Base-by-base conservation (phyloP, 2,113 vertebrate genomes). In the Engystomops pustulosus region DNA sequence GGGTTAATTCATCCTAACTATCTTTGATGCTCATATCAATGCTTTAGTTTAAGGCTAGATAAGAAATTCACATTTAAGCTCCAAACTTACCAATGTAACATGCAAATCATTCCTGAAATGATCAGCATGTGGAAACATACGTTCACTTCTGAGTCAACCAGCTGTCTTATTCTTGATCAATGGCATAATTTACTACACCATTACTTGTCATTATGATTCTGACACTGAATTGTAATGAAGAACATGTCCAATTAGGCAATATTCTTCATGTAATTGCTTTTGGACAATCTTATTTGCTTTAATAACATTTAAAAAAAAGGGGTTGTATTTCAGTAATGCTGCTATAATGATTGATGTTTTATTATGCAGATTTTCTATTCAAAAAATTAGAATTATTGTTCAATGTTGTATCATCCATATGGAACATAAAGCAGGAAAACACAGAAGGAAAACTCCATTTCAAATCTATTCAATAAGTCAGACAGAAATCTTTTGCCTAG, bases 241-340 rank as follows among this genome's bases (percentile, higher is more conserved):
- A 51, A 34, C 12, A 41, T 81, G 65, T 69, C 65, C 30, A 81
- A 81, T 81, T 81, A 69, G 65, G 44, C 32, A 67, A 70, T 36
- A 81, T 81, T 81, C 17, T 81, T 81, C 44, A 34, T 53, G 41
- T 44, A 79, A 81, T 69, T 70, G 65, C 79, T 81, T 70, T 81
- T 68, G 44, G 41, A 47, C 44, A 68, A 67, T 68, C 8, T 51
- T 80, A 68, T 80, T 80, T 79, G 76, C 55, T 79, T 62, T 79
- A 80, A 23, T 67, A 80, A 41, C 76, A 80, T 80, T 80, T 65
- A 34, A 41, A 6, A 2, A 80, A 80, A 68, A 79, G 55, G 6
- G 55, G 45, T 51, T 76, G 47, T 53, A 32, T 30, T 76, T 76
- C 47, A 38, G 32, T 58, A 53, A 34, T 53, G 30, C 11, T 53